A percentile compares a stretch with the other conserved stretches of the same genome.
Evolutionary conservation across 2,113 vertebrate species (phyloP).

Genomic region (Phainopepla nitens): DNA sequence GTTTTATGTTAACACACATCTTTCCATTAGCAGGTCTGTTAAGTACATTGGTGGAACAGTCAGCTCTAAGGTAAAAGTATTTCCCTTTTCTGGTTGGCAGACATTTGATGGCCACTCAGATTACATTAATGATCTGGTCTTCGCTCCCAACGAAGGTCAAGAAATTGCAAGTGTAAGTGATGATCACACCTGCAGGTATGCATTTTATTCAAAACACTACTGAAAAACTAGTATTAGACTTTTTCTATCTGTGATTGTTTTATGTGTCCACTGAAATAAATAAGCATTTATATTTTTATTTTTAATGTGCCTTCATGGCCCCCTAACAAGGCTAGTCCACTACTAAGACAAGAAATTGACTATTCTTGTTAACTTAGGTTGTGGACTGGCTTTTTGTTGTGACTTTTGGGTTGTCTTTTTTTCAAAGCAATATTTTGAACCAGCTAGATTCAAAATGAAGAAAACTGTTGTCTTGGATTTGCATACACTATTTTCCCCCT

Average conservation of each 20-base stretch:
- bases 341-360: neutral
- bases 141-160: constrained; percentile 88
- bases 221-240: neutral
- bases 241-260: neutral
- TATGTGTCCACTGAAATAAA: neutral
- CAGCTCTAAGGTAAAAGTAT: neutral
- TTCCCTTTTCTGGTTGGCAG: constrained; percentile 66
- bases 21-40: neutral
- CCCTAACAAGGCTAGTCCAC: neutral
- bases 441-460: neutral
- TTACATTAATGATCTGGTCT: constrained; percentile 94
- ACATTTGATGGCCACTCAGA: constrained; percentile 88
- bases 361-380: neutral
- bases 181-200: constrained; percentile 97
- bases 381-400: neutral
- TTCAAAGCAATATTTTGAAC: neutral
- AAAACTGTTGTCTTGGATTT: neutral
- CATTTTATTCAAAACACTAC: neutral
- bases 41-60: neutral
- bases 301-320: neutral
- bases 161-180: constrained; percentile 95
- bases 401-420: neutral
- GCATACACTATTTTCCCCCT: neutral
- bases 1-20: neutral
- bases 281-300: neutral